A percentile compares a stretch with the other conserved stretches of the same genome.
Conservation (phyloP, 2,797 vertebrate species). For the Pipistrellus kuhlii region DNA sequence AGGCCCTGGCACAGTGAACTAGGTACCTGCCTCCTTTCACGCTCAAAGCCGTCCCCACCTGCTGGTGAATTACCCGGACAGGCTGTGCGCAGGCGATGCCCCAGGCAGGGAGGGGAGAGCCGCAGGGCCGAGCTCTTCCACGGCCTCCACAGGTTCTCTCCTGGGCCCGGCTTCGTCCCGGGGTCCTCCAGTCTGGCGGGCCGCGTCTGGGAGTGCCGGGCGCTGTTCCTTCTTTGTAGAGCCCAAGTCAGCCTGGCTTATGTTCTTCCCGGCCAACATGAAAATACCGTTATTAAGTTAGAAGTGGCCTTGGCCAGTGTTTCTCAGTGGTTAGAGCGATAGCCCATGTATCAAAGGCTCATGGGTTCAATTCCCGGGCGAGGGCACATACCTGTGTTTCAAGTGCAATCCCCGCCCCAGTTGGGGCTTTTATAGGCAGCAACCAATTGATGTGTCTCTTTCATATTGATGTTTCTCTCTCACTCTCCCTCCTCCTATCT, state of each 20-base stretch:
- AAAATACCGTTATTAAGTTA: fast-evolving
- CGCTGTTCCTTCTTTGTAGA: fast-evolving
- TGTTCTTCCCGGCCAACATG: background rate
- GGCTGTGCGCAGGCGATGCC: fast-evolving
- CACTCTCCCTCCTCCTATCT: too few relatives aligned
- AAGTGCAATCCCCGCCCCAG: too few relatives aligned
- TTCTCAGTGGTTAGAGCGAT: too few relatives aligned
- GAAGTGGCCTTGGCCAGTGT: background rate
- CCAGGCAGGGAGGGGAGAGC: too few relatives aligned
- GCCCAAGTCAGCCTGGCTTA: background rate
- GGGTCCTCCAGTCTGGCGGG: background rate
- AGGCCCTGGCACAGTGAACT: background rate
- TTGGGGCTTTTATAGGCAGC: too few relatives aligned
- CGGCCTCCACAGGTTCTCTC: fast-evolving
- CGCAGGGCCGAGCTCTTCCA: background rate
- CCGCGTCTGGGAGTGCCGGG: fast-evolving
- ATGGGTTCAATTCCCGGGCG: too few relatives aligned
- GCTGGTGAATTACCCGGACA: background rate
- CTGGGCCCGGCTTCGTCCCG: background rate
- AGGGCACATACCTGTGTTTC: too few relatives aligned
- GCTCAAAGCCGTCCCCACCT: background rate
- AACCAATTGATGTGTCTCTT: too few relatives aligned
- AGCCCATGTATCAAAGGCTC: too few relatives aligned
- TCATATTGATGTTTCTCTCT: too few relatives aligned
- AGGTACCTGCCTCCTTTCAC: fast-evolving